These are phyloP conservation scores for Tinamus major DNA, from an alignment of 2,797 vertebrate genomes.

Conservation along the genomic window DNA sequence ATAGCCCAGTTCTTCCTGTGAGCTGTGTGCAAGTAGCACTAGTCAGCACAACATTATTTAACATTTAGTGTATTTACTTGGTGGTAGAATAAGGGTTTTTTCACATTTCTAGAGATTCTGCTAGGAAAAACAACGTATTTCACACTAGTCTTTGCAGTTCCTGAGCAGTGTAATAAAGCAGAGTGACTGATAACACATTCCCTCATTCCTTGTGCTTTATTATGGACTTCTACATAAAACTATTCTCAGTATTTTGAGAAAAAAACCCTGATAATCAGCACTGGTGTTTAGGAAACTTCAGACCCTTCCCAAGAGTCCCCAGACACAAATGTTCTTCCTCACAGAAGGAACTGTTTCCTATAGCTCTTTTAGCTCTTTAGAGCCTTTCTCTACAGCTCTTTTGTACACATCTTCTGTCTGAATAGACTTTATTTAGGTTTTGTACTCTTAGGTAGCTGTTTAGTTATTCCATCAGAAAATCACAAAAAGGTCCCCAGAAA, in stretches of 20 bases:
- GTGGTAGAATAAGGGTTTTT: slow-evolving; percentile 38
- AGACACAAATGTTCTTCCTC: slow-evolving; percentile 63
- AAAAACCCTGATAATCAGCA: slow-evolving; percentile 61
- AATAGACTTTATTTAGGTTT: slow-evolving; percentile 25
- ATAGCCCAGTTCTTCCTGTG: background rate
- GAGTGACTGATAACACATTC: slow-evolving; percentile 40
- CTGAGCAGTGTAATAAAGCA: slow-evolving; percentile 55
- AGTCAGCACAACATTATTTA: slow-evolving; percentile 59
- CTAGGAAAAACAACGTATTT: slow-evolving; percentile 61
- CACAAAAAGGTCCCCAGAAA: background rate
- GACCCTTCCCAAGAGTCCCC: slow-evolving; percentile 46
- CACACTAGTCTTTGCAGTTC: slow-evolving; percentile 44
- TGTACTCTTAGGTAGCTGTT: slow-evolving; percentile 20
- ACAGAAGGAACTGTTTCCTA: slow-evolving; percentile 53
- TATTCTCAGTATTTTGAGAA: slow-evolving; percentile 64
- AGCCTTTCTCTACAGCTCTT: background rate
- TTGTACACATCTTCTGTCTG: slow-evolving; percentile 8
- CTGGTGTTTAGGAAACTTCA: slow-evolving; percentile 69
- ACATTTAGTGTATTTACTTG: slow-evolving; percentile 56
- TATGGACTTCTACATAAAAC: slow-evolving; percentile 49
- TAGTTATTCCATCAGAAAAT: slow-evolving; percentile 4
- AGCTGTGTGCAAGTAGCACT: slow-evolving; percentile 14
- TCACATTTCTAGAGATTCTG: slow-evolving; percentile 62
- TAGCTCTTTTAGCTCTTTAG: slow-evolving; percentile 36
- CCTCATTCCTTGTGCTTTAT: slow-evolving; percentile 20